Conservation (phyloP, 2,888 invertebrate species). For the Dynastes hyllus region DNA sequence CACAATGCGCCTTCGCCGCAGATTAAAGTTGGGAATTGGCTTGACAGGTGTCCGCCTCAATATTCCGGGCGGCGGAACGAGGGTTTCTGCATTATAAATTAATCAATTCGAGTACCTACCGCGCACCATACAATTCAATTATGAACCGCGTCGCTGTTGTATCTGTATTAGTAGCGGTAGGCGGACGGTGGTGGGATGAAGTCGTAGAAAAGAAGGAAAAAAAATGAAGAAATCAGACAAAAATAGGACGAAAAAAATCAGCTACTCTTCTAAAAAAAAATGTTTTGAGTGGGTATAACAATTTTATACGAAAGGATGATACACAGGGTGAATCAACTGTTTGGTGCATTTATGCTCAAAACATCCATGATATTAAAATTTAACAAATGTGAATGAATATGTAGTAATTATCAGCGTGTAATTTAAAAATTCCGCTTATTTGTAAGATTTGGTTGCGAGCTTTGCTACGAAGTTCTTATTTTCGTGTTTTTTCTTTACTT, state of each 20-base stretch:
- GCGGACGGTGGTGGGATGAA: background rate
- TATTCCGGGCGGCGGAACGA: conserved; percentile 17
- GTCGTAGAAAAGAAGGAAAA: background rate
- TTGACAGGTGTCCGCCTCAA: conserved; percentile 41
- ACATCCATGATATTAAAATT: too few relatives aligned
- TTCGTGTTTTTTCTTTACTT: too few relatives aligned
- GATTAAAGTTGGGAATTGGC: conserved; percentile 34
- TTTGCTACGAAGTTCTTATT: too few relatives aligned
- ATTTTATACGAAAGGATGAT: background rate
- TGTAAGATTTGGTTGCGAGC: too few relatives aligned
- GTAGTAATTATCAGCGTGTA: too few relatives aligned
- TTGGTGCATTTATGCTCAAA: too few relatives aligned
- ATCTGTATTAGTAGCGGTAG: background rate
- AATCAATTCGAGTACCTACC: conserved; percentile 8
- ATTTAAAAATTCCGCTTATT: too few relatives aligned
- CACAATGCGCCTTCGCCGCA: conserved; percentile 44
- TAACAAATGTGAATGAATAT: too few relatives aligned
- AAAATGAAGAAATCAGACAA: background rate
- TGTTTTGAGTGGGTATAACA: background rate
- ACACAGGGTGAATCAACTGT: background rate
- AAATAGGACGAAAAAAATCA: background rate
- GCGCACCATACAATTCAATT: background rate
- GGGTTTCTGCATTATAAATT: conserved; percentile 37
- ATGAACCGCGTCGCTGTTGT: background rate
- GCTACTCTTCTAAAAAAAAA: background rate